Percentiles rank a stretch among this genome's conserved stretches.
phyloP scores from a whole-genome alignment of 2,113 vertebrate genomes.

The Calidris pygmaea region DNA sequence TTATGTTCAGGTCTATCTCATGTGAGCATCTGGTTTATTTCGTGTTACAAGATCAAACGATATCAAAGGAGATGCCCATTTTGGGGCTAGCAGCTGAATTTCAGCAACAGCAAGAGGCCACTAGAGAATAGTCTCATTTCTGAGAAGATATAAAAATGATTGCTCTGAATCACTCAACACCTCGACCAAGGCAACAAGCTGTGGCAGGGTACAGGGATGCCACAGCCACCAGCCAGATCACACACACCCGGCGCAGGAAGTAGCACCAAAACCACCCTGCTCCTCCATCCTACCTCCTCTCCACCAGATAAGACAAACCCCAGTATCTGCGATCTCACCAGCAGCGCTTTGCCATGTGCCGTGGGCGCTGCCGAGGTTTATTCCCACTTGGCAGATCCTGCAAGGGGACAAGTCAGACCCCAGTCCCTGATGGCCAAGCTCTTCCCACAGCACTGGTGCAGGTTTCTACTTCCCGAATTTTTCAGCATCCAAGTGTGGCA shows the following conservation, averaged over 20 bases:
- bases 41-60: background rate
- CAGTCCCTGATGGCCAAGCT: rapidly evolving
- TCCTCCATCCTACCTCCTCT: background rate
- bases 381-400: background rate
- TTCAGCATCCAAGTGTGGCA: rapidly evolving
- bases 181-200: background rate
- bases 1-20: background rate
- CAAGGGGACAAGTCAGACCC: background rate
- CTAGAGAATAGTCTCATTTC: background rate
- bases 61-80: background rate
- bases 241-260: rapidly evolving
- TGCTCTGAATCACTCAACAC: background rate
- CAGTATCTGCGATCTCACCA: background rate
- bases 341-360: rapidly evolving
- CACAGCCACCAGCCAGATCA: background rate
- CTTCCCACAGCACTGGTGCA: background rate
- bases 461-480: background rate
- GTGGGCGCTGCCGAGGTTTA: rapidly evolving
- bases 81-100: background rate
- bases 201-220: rapidly evolving
- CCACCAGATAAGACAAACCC: background rate
- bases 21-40: background rate
- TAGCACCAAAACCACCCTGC: background rate
- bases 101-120: background rate
- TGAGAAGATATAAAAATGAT: background rate